These are phyloP conservation scores for Acleris sparsana DNA, from an alignment of 2,888 invertebrate genomes.

Conservation along the genomic window DNA sequence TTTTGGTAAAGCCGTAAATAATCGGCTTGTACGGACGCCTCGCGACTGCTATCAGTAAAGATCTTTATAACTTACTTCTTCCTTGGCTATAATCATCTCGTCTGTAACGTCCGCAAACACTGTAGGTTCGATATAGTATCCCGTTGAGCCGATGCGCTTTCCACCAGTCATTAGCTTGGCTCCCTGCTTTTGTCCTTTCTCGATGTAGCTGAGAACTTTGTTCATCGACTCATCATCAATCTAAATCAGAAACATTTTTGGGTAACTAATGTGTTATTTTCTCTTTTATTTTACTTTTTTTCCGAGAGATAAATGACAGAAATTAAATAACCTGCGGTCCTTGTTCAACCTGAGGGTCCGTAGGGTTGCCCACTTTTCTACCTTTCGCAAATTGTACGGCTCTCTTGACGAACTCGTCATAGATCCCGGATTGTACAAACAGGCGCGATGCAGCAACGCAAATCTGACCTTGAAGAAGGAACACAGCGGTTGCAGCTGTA, in stretches of 20 bases:
- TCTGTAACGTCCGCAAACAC: slow-evolving; percentile 90
- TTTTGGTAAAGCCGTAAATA: too few species aligned
- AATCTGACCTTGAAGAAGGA: slow-evolving; percentile 59
- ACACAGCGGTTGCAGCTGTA: slow-evolving; percentile 54
- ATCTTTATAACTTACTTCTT: slow-evolving; percentile 83
- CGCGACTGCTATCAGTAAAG: too few species aligned
- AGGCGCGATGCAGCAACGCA: slow-evolving; percentile 64
- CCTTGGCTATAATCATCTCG: slow-evolving; percentile 89
- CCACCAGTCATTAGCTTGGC: slow-evolving; percentile 91
- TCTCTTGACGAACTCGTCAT: slow-evolving; percentile 91
- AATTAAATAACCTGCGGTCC: slow-evolving; percentile 51
- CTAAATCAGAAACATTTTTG: slow-evolving; percentile 56
- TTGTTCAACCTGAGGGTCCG: slow-evolving; percentile 49
- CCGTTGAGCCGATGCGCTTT: slow-evolving; percentile 82
- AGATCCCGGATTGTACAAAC: slow-evolving; percentile 82
- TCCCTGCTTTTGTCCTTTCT: slow-evolving; percentile 90
- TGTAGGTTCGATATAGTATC: slow-evolving; percentile 91
- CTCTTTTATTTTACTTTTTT: background rate
- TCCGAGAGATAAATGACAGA: too few species aligned
- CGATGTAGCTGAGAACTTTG: slow-evolving; percentile 89
- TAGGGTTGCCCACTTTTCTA: slow-evolving; percentile 86
- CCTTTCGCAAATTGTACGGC: slow-evolving; percentile 86
- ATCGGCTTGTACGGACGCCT: too few species aligned
- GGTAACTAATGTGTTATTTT: too few species aligned
- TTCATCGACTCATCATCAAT: slow-evolving; percentile 88